Base-by-base conservation (phyloP, 64 coral and sea anemone species). In the Exaiptasia diaphana region DNA sequence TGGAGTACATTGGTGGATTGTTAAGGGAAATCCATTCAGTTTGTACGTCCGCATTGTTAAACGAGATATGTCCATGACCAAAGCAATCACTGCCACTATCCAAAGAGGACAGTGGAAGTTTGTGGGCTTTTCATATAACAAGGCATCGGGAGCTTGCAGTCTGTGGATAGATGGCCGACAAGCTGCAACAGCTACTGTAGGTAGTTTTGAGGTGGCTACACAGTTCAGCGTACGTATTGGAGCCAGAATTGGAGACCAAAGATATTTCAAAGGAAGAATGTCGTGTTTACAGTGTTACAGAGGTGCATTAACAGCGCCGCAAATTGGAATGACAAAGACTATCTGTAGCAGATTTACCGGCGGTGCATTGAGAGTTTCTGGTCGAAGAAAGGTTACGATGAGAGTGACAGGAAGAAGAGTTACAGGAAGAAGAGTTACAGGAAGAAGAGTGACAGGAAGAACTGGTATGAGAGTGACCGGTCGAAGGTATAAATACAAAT, bases 1-100 rank as follows among this genome's bases (percentile, higher is more conserved):
- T 41, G 83, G 84, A 0, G 59, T 77, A 5, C 32, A 54, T 14
- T 34, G 76, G 11, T 87, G 71, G 72, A 43, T 87, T 37, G 17
- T 14, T 0, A 77, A 5, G 1, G 30, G 13, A n/a, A n/a, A 10
- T 1, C 44, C 65, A 3, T 45, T 30, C 4, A 38, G 67, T 5
- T 73, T 87, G 0, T 78, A 67, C 33, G 72, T 41, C 0, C 72
- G 73, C 3, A 42, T 87, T n/a, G 41, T 48, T 53, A 21, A 44
- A 26, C 72, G 73, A 73, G 40, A 46, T 4, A 20, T 32, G 44
- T 15, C 0, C 5, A 30, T 73, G 11, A 73, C 38, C 17, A 11
- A 0, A 10, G 10, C 32, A 4, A 20, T 49, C 4, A 5, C 3
- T 4, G 28, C 3, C 12, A 9, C 12, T 17, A 35, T 73, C 28